Evolutionary conservation across 1,140 invertebrate species (phyloP), one percentile per base, ranked within the genome.

Genomic region (Cydia pomonella): DNA sequence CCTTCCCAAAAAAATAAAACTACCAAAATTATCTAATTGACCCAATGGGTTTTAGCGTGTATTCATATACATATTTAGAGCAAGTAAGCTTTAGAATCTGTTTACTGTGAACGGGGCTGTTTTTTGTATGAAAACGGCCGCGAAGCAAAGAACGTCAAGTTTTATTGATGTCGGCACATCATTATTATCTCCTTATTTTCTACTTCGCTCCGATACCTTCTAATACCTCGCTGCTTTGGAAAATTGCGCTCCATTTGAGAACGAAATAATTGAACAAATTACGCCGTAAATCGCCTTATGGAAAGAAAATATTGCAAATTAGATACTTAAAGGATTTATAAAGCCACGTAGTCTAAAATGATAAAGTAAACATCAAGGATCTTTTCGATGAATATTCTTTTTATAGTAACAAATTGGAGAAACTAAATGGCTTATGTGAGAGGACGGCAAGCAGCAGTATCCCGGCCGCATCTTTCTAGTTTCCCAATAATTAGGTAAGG

Each of bases 241-340:
- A 88, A 82, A 90, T 91, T 89, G 85, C 80, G 74, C 80, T 82
- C 80, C 81, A 89, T 84, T 89, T 82, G 80, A 86, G 85, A 86
- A 79, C 80, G 83, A 82, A 87, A 87, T 90, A 90, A 92, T 86
- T 91, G 81, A 82, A 76, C 81, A 85, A 87, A 88, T 90, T 87
- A 87, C 81, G 76, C 77, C 62, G 74, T 75, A 87, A 89, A 90
- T 92, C 88, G 84, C 79, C 87, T 91, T 87, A 87, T 73, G 79
- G 79, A 73, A 85, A 74, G 80, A 83, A 87, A 85, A 86, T 83
- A 85, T 80, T 80, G 73, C 84, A 89, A 90, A 92, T 90, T 86
- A 87, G 83, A 80, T 84, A 85, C 82, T 86, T 86, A 86, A 82
- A 86, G 80, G 82, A 86, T 85, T 85, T 80, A 75, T 73, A 27